Evolutionary conservation across 2,113 vertebrate species (phyloP).

Genomic region (Steatornis caripensis): DNA sequence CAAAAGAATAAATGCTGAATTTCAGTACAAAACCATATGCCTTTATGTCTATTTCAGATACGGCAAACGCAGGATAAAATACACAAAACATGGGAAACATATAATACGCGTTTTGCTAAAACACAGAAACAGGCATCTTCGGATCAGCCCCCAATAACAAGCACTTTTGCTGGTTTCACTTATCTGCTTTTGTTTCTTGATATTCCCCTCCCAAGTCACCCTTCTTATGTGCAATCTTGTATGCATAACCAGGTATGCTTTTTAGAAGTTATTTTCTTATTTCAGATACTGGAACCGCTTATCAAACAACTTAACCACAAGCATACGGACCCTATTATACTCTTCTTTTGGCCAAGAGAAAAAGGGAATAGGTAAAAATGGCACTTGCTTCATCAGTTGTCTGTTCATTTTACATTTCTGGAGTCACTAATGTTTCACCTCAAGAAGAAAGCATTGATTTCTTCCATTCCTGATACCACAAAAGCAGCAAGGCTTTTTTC

Average conservation of each 20-base stretch:
- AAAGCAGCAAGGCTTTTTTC: neutral
- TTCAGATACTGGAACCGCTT: neutral
- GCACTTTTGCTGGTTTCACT: neutral
- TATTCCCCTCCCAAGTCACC: neutral
- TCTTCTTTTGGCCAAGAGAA: neutral
- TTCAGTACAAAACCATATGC: neutral
- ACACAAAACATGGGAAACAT: neutral
- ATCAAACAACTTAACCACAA: neutral
- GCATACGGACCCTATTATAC: neutral
- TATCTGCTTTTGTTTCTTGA: neutral
- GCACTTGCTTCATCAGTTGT: neutral
- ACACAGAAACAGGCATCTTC: neutral
- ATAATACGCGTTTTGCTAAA: neutral
- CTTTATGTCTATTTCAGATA: neutral
- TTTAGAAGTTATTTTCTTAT: neutral
- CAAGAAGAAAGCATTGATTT: neutral
- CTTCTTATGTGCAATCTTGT: neutral
- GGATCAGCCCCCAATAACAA: neutral
- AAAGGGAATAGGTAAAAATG: neutral
- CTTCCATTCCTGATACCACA: neutral
- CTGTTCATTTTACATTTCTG: neutral
- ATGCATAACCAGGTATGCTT: neutral
- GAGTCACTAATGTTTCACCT: neutral
- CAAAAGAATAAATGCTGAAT: neutral
- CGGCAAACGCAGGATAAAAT: neutral